Conservation (phyloP, 1,140 invertebrate genomes). For the Battus philenor region DNA sequence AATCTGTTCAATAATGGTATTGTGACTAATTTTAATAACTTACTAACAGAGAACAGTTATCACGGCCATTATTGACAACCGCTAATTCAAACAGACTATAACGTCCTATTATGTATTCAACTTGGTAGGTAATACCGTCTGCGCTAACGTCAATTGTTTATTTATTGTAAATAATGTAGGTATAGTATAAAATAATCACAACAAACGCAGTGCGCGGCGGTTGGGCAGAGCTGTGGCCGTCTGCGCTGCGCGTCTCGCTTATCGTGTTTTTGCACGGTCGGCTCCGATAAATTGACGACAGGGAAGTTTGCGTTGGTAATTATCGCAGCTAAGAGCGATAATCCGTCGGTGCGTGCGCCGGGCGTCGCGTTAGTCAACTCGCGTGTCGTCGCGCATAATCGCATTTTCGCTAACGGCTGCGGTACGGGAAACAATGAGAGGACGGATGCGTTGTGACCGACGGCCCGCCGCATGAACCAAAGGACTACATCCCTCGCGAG, state of each 20-base stretch:
- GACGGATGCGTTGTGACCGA: no score
- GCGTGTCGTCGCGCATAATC: conserved; percentile 31
- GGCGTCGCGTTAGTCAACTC: conserved; percentile 40
- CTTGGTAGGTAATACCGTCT: conserved; percentile 29
- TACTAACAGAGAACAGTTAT: no score
- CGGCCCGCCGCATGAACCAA: conserved; percentile 24
- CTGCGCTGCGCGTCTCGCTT: conserved; percentile 25
- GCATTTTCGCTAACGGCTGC: background rate
- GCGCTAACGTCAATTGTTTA: conserved; percentile 44
- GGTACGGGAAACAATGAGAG: conserved; percentile 48
- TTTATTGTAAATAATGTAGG: conserved; percentile 47
- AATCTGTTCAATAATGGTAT: no score
- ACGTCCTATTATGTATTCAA: conserved; percentile 27
- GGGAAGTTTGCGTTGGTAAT: conserved; percentile 61
- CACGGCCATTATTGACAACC: no score
- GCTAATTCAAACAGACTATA: no score
- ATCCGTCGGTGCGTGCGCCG: conserved; percentile 45
- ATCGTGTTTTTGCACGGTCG: conserved; percentile 18
- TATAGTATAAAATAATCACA: conserved; percentile 36
- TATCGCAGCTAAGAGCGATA: conserved; percentile 54
- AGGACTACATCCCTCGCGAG: conserved; percentile 18
- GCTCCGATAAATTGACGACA: conserved; percentile 43
- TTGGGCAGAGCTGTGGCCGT: background rate
- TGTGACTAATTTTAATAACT: no score
- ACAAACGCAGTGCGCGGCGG: conserved; percentile 38